These are phyloP conservation scores for Helicoverpa zea DNA, from an alignment of 1,140 invertebrate genomes.

Conservation along the genomic window DNA sequence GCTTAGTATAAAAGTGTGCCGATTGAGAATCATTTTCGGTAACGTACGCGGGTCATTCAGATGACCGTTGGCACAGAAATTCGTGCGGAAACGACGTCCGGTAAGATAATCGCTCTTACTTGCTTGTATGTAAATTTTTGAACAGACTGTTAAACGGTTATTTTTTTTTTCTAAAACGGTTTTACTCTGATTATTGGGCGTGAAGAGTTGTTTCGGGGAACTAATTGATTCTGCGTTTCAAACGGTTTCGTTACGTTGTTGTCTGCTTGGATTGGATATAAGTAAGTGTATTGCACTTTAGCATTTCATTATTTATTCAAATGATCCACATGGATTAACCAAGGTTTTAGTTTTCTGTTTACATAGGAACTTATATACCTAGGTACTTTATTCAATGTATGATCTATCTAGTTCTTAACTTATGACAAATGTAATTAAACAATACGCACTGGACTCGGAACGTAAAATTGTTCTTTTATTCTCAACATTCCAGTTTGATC, in stretches of 20 bases:
- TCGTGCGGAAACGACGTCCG: conserved; percentile 60
- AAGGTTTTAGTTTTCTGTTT: too few species aligned
- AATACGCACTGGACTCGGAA: too few species aligned
- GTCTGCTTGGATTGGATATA: neutral
- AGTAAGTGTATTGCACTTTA: conserved; percentile 2
- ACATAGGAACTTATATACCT: too few species aligned
- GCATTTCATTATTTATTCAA: conserved; percentile 15
- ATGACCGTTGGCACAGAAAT: conserved; percentile 42
- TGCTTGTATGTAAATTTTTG: conserved; percentile 76
- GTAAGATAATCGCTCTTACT: conserved; percentile 56
- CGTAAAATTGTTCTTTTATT: too few species aligned
- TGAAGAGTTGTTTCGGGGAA: conserved; percentile 66
- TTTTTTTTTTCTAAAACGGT: conserved; percentile 70
- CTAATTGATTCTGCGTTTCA: conserved; percentile 57
- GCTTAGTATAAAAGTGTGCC: conserved; percentile 37
- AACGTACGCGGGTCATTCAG: conserved; percentile 38
- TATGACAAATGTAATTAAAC: too few species aligned
- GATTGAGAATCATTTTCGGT: conserved; percentile 35
- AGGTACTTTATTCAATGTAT: too few species aligned
- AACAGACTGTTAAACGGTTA: conserved; percentile 68
- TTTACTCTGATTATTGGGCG: conserved; percentile 75
- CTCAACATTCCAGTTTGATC: too few species aligned
- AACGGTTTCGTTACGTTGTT: conserved; percentile 47
- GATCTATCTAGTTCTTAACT: too few species aligned
- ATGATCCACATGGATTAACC: too few species aligned